Evolutionary conservation across 1,140 invertebrate genomes (phyloP), one percentile per base, ranked within the genome.

Genomic region (Drosophila lacertosa): DNA sequence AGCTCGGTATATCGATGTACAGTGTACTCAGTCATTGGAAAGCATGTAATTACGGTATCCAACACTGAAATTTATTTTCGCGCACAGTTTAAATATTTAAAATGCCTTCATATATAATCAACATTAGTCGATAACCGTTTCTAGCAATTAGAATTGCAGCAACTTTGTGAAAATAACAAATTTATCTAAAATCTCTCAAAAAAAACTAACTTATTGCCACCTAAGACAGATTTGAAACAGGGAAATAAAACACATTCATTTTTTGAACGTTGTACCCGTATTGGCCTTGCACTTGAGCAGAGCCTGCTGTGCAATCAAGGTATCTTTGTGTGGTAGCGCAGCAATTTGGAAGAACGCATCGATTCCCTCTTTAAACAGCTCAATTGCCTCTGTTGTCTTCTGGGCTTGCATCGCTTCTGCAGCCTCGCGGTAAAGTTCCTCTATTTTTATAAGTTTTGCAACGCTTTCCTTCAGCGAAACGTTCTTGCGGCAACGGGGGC

Each of bases 251-350:
- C 13, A 39, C 50, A 3, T 22, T 65, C 74, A 80, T 32, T 74
- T 90, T 32, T 67, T 90, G n/a, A 90, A 90, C 2, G 89, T 90
- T 13, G 76, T 84, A 4, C 88, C 93, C 13, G 77, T 80, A 22
- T 92, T 75, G 0, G 93, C 92, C 68, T 92, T 92, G 75, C 94
- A 95, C 5, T 93, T 92, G 0, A 92, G 91, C 45, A 95, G 77
- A 1, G 93, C 93, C 69, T 94, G 94, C 81, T 95, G 93, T 0
- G 94, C 94, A 15, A 94, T 80, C 16, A 94, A 92, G 0, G 94
- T 90, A 35, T 90, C 89, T 33, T 92, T 92, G 66, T 95, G 93
- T 0, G 94, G 94, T 1, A 94, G 90, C 2, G 89, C 77, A 0
- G 93, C 94, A 2, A 94, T 88, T 44, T 92, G 77, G 33, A 92